These are phyloP conservation scores for Acrossocheilus wenchowensis DNA, from an alignment of 2,797 vertebrate species.

Conservation along the genomic window DNA sequence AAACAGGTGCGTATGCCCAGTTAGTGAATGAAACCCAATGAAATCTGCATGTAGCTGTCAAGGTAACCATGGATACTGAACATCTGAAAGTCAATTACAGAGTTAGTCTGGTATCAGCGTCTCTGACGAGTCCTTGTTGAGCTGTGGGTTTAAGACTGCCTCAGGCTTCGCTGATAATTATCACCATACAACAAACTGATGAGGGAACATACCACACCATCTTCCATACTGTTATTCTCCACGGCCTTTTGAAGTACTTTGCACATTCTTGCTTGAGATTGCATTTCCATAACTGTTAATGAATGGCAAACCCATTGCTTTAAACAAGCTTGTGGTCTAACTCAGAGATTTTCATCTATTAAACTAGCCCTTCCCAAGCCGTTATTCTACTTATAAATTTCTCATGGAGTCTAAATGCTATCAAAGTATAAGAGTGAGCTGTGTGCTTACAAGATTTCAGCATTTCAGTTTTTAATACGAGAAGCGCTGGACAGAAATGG, in stretches of 20 bases:
- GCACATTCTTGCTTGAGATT: not conserved
- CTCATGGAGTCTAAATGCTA: constrained; percentile 61
- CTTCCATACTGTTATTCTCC: not conserved
- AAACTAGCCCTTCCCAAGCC: constrained; percentile 59
- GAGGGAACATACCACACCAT: not conserved
- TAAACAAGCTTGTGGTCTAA: constrained; percentile 46
- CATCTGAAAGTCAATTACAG: constrained; percentile 6
- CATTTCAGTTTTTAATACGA: constrained; percentile 57
- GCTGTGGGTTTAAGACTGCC: not conserved
- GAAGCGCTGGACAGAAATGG: constrained; percentile 49
- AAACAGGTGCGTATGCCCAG: not conserved
- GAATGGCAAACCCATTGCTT: constrained; percentile 13
- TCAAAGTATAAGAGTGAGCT: constrained; percentile 61
- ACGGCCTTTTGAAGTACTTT: not conserved
- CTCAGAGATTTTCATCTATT: constrained; percentile 56
- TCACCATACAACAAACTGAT: not conserved
- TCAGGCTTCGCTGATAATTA: constrained; percentile 26
- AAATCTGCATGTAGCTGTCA: constrained; percentile 5
- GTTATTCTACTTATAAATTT: constrained; percentile 69
- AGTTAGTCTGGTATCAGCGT: not conserved
- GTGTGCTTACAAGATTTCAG: constrained; percentile 61
- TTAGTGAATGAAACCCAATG: constrained; percentile 1
- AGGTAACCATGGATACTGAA: constrained; percentile 10
- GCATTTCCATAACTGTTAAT: constrained; percentile 18
- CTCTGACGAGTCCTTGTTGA: not conserved